Evolutionary conservation across 2,888 invertebrate species (phyloP), one percentile per base, ranked within the genome.

Genomic region (Sarcophaga variegata): DNA sequence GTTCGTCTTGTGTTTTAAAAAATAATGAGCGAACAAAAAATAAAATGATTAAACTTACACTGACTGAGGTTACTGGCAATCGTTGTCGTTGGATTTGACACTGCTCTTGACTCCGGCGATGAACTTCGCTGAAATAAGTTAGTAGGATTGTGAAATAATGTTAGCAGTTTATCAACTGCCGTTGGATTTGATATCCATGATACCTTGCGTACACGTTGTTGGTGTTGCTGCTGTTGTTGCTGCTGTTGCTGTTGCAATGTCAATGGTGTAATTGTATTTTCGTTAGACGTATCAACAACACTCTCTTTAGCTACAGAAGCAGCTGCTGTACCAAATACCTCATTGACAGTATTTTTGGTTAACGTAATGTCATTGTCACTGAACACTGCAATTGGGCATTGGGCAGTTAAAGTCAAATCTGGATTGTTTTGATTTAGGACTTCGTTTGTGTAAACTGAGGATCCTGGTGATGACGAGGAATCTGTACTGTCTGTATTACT

Each of bases 111-210:
- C 87, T 90, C 93, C 45, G 89, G 92, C 17, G 92, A 92, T 77
- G 90, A 90, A 80, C 91, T 93, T 88, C 95, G 94, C 12, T 95
- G 94, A 90, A 96, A 96, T 75, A 96, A 92, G 89, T 94, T 95
- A 74, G 94, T 94, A 0, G 96, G 95, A 90, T 95, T 95, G 88
- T 96, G 95, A 90, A 96, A 96, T 3, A 96, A 90, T 45, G 95
- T 96, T 0, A 96, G 90, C 3, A 96, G 91, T 90, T 95, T 96
- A 87, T 96, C 96, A 75, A 96, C 93, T 90, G 95, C 95, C 10
- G 95, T 94, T 0, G 95, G 95, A 90, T 95, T 94, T 4, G 94
- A 94, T 17, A 95, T 95, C 95, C 95, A 95, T 0, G 95, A 95
- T 64, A 95, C 94, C 92, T 95, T 95, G 20, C 95, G 93, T 90